Evolutionary conservation across 2,113 vertebrate species (phyloP).

Genomic region (cat (Felis catus)): DNA sequence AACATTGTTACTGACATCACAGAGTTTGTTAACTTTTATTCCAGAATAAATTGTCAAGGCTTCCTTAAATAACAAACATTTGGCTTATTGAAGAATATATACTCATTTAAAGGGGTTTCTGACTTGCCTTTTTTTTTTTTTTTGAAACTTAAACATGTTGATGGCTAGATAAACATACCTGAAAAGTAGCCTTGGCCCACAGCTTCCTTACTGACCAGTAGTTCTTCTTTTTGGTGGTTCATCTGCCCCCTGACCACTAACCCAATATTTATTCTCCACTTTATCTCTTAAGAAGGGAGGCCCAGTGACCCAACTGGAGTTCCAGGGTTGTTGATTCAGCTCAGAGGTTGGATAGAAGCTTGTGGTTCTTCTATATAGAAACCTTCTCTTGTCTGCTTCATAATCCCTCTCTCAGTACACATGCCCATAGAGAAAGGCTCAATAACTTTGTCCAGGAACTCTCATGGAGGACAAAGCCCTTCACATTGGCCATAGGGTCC

Average conservation of each 20-base stretch:
- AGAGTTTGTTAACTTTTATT: slow-evolving; percentile 16
- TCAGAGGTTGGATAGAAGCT: neutral
- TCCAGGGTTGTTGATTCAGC: neutral
- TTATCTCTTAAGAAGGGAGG: neutral
- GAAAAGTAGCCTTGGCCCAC: neutral
- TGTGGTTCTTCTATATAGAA: neutral
- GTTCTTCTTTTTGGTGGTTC: neutral
- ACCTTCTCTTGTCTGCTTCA: neutral
- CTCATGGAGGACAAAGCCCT: neutral
- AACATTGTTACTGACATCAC: neutral
- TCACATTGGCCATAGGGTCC: neutral
- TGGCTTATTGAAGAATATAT: neutral
- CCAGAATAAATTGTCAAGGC: neutral
- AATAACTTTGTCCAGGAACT: neutral
- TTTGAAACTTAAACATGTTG: neutral
- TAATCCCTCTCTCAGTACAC: neutral
- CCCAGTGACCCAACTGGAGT: neutral
- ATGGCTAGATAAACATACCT: neutral
- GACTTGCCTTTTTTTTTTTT: neutral
- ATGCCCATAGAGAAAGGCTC: neutral
- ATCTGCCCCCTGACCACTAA: neutral
- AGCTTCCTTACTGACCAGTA: neutral
- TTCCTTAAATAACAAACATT: slow-evolving; percentile 2
- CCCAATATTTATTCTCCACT: neutral
- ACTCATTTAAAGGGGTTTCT: slow-evolving; percentile 2